phyloP scores from a whole-genome alignment of 2,888 invertebrate species.

The Harpagoxenus sublaevis region DNA sequence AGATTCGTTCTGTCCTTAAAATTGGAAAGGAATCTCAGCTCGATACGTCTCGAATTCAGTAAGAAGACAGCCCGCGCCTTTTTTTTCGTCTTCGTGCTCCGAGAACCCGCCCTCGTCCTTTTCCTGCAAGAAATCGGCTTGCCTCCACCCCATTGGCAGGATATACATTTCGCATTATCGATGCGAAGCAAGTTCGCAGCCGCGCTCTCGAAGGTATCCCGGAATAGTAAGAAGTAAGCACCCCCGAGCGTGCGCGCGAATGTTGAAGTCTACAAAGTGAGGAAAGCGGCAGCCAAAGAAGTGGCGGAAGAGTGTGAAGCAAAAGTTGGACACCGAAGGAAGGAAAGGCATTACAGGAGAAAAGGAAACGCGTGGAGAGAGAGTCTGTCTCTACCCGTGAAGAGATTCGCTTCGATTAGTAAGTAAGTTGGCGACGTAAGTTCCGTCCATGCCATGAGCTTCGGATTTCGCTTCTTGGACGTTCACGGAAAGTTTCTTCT shows the following conservation, averaged over 20 bases:
- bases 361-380: neutral
- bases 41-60: slow-evolving; percentile 57
- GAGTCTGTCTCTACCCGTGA: neutral
- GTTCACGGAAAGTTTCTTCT: slow-evolving; percentile 14
- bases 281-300: slow-evolving; percentile 33
- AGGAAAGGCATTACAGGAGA: slow-evolving; percentile 31
- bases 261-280: slow-evolving; percentile 65
- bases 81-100: slow-evolving; percentile 40
- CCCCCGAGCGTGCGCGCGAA: slow-evolving; percentile 60
- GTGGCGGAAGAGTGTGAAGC: slow-evolving; percentile 24
- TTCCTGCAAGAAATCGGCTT: slow-evolving; percentile 45
- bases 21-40: slow-evolving; percentile 54
- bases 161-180: slow-evolving; percentile 72
- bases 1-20: slow-evolving; percentile 56
- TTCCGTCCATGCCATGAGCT: slow-evolving; percentile 28
- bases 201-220: slow-evolving; percentile 75
- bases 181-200: slow-evolving; percentile 73
- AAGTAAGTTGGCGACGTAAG: slow-evolving; percentile 72
- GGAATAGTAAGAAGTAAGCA: slow-evolving; percentile 69
- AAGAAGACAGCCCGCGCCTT: slow-evolving; percentile 24
- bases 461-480: slow-evolving; percentile 18
- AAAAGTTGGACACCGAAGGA: slow-evolving; percentile 45
- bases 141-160: slow-evolving; percentile 55
- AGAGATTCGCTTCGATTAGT: slow-evolving; percentile 70
- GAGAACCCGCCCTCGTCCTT: slow-evolving; percentile 33